Conservation (phyloP, 2,113 vertebrate species). For the Laticauda colubrina region DNA sequence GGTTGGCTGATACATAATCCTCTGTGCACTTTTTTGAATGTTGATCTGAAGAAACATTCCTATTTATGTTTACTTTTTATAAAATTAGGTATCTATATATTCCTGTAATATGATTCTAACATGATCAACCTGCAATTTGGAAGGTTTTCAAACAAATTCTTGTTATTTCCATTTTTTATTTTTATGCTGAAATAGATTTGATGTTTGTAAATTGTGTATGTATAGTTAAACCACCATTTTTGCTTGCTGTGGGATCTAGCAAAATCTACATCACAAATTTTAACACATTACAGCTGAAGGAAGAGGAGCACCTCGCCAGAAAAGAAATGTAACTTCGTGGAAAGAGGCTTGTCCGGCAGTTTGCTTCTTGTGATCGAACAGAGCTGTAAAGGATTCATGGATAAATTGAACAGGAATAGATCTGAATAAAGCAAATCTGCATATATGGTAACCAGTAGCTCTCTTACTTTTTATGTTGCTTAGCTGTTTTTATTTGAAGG, state of each 20-base stretch:
- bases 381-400: conserved; percentile 83
- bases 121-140: conserved; percentile 28
- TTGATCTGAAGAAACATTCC: conserved; percentile 57
- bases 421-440: conserved; percentile 90
- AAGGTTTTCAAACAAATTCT: conserved; percentile 53
- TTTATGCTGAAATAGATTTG: conserved; percentile 64
- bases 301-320: conserved; percentile 87
- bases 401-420: conserved; percentile 88
- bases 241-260: conserved; percentile 86
- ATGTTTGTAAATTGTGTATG: conserved; percentile 73
- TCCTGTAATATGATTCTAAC: conserved; percentile 39
- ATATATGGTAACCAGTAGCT: conserved; percentile 92
- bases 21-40: conserved; percentile 49
- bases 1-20: conserved; percentile 44
- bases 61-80: conserved; percentile 50
- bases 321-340: conserved; percentile 77
- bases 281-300: conserved; percentile 99
- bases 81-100: conserved; percentile 58
- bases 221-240: conserved; percentile 79
- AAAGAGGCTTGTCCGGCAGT: conserved; percentile 81
- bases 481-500: conserved; percentile 95
- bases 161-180: conserved; percentile 70
- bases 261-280: conserved; percentile 99
- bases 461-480: conserved; percentile 91
- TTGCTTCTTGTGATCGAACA: conserved; percentile 86